Percentiles rank a stretch among this genome's conserved stretches.
Conservation (phyloP, 2,797 vertebrate genomes). For the Dicrostonyx torquatus region DNA sequence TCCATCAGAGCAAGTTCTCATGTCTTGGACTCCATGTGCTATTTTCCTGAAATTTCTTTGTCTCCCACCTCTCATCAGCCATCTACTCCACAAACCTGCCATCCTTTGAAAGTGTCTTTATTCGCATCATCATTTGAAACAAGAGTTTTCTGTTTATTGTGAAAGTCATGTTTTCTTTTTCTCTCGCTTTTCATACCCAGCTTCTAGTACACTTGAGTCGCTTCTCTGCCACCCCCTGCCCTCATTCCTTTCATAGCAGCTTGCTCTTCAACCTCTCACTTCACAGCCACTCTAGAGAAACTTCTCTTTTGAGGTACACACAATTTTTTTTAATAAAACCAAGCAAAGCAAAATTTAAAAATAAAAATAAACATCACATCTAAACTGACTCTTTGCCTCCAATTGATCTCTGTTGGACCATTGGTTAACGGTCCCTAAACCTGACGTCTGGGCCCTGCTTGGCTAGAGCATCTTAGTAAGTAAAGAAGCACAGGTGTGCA, state of each 20-base stretch:
- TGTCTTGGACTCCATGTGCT: background rate
- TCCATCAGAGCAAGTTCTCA: background rate
- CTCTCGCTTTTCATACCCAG: background rate
- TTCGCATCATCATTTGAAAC: background rate
- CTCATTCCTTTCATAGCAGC: background rate
- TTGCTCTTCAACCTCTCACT: background rate
- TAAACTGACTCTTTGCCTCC: background rate
- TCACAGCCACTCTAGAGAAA: background rate
- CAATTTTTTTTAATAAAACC: background rate
- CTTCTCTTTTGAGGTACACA: background rate
- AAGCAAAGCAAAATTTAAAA: background rate
- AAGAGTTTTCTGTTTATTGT: background rate
- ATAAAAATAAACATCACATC: background rate
- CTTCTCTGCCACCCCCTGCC: background rate
- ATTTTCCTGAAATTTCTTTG: background rate
- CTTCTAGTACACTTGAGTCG: background rate
- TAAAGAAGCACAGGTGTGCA: background rate
- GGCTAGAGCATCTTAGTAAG: background rate
- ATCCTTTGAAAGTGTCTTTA: background rate
- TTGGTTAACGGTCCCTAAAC: too few species aligned
- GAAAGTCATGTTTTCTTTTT: background rate
- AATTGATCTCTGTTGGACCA: background rate
- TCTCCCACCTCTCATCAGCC: background rate
- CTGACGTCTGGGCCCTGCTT: background rate
- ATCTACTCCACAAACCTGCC: background rate